Evolutionary conservation across 2,797 vertebrate species (phyloP).

Genomic region (Dromococcyx pavoninus): DNA sequence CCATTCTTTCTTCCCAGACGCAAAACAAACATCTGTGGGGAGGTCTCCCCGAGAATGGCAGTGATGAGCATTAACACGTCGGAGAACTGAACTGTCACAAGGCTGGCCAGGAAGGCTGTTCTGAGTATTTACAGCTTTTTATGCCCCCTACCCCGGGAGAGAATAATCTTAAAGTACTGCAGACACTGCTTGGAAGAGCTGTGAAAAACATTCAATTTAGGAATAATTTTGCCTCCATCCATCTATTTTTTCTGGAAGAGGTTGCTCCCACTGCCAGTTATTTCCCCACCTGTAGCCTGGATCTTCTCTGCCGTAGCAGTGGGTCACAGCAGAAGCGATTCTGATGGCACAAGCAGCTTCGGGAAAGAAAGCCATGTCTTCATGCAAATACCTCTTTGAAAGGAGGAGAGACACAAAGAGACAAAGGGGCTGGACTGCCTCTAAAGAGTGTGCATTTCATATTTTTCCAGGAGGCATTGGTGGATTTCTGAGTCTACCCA

Average conservation of each 20-base stretch:
- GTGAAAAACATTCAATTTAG: conserved; percentile 71
- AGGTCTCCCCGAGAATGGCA: conserved; percentile 64
- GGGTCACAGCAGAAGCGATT: not conserved
- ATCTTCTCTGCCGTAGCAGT: not conserved
- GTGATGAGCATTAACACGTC: conserved; percentile 68
- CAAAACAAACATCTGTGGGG: conserved; percentile 1
- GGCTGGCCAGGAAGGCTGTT: conserved; percentile 70
- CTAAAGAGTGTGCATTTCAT: not conserved
- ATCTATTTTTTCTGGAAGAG: not conserved
- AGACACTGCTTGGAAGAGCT: conserved; percentile 60
- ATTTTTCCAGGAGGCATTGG: not conserved
- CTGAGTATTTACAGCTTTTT: conserved; percentile 74
- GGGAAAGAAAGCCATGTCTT: not conserved
- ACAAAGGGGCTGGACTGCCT: not conserved
- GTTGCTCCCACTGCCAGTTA: not conserved
- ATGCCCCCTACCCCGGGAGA: conserved; percentile 63
- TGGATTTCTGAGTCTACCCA: not conserved
- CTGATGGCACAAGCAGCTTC: not conserved
- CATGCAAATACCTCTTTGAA: not conserved
- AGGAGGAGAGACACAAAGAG: not conserved
- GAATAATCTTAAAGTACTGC: conserved; percentile 65
- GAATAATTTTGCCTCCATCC: conserved; percentile 57
- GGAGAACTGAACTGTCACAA: conserved; percentile 55
- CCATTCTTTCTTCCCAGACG: conserved; percentile 42
- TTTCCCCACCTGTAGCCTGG: not conserved